Conservation (phyloP, 2,888 invertebrate species). For the Pseudoips prasinana region DNA sequence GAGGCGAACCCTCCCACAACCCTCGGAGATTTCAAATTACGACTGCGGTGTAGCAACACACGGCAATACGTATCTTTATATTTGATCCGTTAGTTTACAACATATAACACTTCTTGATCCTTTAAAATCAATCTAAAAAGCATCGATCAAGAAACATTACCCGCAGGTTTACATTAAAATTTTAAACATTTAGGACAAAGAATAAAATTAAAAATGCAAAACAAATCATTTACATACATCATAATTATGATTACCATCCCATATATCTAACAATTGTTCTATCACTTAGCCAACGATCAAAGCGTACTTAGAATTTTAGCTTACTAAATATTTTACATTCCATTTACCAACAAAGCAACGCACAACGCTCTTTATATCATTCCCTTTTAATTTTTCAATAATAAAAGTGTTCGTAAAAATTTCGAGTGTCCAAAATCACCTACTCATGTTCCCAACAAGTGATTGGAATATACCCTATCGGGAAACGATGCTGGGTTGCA, state of each 20-base stretch:
- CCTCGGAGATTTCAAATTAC: slow-evolving; percentile 79
- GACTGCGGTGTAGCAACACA: slow-evolving; percentile 50
- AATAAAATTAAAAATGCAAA: slow-evolving; percentile 15
- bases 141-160: slow-evolving; percentile 16
- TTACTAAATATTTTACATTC: slow-evolving; percentile 62
- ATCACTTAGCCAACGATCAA: slow-evolving; percentile 62
- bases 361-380: slow-evolving; percentile 61
- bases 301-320: slow-evolving; percentile 62
- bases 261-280: slow-evolving; percentile 66
- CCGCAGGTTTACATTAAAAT: slow-evolving; percentile 1
- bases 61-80: slow-evolving; percentile 58
- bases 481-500: slow-evolving; percentile 51
- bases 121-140: slow-evolving; percentile 25
- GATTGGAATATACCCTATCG: slow-evolving; percentile 12
- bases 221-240: slow-evolving; percentile 32
- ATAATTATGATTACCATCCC: slow-evolving; percentile 58
- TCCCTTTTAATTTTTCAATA: slow-evolving; percentile 48
- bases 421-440: slow-evolving; percentile 69
- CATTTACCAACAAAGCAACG: slow-evolving; percentile 70
- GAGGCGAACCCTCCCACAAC: slow-evolving; percentile 80
- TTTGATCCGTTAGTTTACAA: slow-evolving; percentile 56
- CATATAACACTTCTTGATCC: slow-evolving; percentile 55
- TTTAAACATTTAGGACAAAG: not conserved
- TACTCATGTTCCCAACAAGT: slow-evolving; percentile 63
- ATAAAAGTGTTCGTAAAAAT: slow-evolving; percentile 61